These are phyloP conservation scores for Microtus montanus DNA, from an alignment of 2,113 vertebrate genomes.

Conservation along the genomic window DNA sequence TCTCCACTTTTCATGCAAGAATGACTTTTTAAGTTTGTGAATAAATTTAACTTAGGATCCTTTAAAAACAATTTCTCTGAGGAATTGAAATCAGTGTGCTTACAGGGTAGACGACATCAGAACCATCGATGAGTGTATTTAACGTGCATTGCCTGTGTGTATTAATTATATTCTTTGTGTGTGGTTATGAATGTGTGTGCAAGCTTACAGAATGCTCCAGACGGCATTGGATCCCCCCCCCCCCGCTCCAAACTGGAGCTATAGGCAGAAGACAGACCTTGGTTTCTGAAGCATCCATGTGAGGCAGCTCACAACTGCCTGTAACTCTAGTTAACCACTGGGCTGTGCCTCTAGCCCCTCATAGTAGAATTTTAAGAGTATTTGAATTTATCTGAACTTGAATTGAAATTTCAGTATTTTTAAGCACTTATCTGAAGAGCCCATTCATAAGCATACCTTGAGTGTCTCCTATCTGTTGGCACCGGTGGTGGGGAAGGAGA, in stretches of 20 bases:
- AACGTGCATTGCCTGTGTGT: background rate
- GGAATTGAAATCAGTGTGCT: conserved; percentile 27
- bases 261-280: background rate
- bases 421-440: background rate
- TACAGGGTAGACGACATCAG: background rate
- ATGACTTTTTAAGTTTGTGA: background rate
- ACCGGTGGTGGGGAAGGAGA: background rate
- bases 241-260: background rate
- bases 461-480: background rate
- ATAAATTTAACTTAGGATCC: conserved; percentile 48
- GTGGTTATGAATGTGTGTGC: background rate
- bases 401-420: conserved; percentile 34
- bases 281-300: background rate
- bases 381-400: conserved; percentile 28
- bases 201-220: background rate
- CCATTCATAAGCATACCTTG: background rate
- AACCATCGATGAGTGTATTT: conserved; percentile 2
- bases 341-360: background rate
- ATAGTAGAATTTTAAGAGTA: conserved; percentile 49
- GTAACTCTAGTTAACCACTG: background rate
- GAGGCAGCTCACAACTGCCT: background rate
- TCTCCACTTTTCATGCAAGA: conserved; percentile 32
- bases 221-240: background rate
- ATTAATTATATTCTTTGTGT: background rate
- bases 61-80: conserved; percentile 35